Evolutionary conservation across 2,888 invertebrate genomes (phyloP), one percentile per base, ranked within the genome.

Genomic region (Euphydryas editha): DNA sequence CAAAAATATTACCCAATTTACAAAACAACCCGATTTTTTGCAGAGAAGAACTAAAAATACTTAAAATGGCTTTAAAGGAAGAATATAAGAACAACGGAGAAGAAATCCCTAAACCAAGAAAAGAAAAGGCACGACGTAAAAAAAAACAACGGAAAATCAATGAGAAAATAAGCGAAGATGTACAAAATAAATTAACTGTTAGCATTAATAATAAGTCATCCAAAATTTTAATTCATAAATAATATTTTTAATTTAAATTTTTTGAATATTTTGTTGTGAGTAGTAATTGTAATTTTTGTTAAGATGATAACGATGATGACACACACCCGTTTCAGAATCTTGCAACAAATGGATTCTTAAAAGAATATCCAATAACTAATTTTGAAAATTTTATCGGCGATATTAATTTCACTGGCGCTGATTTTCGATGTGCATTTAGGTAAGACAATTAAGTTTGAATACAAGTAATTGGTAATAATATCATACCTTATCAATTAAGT

Each of bases 361-460:
- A 75, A 72, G 81, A 88, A 60, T 86, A 86, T 69, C 81, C 82
- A 18, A 75, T 65, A 64, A 81, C 72, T 3, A 79, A 78, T 62
- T 71, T 90, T 1, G 71, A 79, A 65, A 83, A 88, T 18, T 90
- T 86, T 61, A 69, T 81, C 13, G 90, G 89, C 7, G 90, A 90
- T 63, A 75, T 81, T 13, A 88, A 90, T 67, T 89, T 83, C 61
- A 82, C 78, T 24, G 90, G 89, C 20, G 85, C 85, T n/a, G 83
- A 84, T 62, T 65, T 83, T 5, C 83, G 87, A 17, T 84, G 83
- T 61, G 71, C 74, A 44, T 80, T 81, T 30, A 59, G 68, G 90
- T 90, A 73, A 80, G 81, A 11, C 39, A 18, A 46, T 11, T 46
- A 2, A 17, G 13, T n/a, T 24, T 51, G n/a, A 8, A 15, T 11